phyloP scores from a whole-genome alignment of 2,888 invertebrate genomes.

The Pandemis corylana region DNA sequence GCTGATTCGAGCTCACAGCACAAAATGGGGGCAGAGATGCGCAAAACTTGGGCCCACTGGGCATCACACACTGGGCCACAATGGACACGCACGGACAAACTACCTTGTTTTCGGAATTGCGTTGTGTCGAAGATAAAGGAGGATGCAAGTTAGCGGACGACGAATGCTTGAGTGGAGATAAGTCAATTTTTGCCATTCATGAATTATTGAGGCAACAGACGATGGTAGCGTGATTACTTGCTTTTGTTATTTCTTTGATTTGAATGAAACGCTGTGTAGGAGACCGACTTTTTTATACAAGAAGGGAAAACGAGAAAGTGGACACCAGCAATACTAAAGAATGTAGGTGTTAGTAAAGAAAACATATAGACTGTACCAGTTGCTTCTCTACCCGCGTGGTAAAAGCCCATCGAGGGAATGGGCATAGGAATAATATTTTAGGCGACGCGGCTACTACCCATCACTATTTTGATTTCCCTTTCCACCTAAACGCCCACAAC shows the following conservation, averaged over 20 bases:
- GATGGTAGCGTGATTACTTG: neutral
- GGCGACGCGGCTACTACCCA: no score
- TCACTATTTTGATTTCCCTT: no score
- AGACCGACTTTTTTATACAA: no score
- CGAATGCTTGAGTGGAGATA: conserved; percentile 40
- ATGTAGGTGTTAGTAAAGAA: no score
- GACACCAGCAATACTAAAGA: no score
- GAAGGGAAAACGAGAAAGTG: no score
- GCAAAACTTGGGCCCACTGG: conserved; percentile 61
- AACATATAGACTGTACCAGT: no score
- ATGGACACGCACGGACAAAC: conserved; percentile 44
- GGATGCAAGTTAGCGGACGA: conserved; percentile 48
- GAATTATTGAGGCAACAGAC: conserved; percentile 21
- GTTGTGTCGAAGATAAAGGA: conserved; percentile 50
- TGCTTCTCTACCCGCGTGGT: no score
- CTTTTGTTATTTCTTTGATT: neutral
- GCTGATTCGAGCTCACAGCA: conserved; percentile 59
- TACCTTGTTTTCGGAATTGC: conserved; percentile 46
- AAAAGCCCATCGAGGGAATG: no score
- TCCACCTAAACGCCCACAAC: no score
- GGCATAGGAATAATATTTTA: no score
- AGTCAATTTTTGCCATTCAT: conserved; percentile 37
- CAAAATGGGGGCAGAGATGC: conserved; percentile 67
- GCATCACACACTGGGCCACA: conserved; percentile 52
- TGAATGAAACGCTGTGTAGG: neutral